Conservation (phyloP, 2,888 invertebrate genomes). For the Drosophila infuscata region DNA sequence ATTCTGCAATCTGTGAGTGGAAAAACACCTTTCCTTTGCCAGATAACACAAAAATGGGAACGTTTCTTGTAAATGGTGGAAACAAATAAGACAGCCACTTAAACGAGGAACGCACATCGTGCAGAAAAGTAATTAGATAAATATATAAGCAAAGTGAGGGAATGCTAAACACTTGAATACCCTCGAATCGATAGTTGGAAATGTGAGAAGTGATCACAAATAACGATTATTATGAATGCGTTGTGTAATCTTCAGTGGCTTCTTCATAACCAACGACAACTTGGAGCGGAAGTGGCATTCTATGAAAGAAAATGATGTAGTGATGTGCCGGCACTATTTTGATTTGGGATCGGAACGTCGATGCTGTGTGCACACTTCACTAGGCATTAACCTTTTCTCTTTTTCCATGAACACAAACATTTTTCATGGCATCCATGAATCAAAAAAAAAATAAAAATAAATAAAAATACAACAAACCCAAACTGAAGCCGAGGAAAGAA, state of each 20-base stretch:
- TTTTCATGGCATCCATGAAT: slow-evolving; percentile 68
- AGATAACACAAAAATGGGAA: slow-evolving; percentile 44
- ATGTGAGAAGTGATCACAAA: slow-evolving; percentile 20
- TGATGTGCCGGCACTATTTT: slow-evolving; percentile 32
- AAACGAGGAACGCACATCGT: slow-evolving; percentile 4
- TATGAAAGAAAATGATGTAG: slow-evolving; percentile 14
- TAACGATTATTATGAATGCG: slow-evolving; percentile 47
- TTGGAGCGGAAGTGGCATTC: slow-evolving; percentile 70
- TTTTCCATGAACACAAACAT: slow-evolving; percentile 65
- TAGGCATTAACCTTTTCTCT: slow-evolving; percentile 77
- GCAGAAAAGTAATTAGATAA: slow-evolving; percentile 56
- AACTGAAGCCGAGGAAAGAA: slow-evolving; percentile 32
- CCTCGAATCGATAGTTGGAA: slow-evolving; percentile 4
- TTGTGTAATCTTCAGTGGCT: slow-evolving; percentile 38
- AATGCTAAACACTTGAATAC: slow-evolving; percentile 8
- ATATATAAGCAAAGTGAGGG: slow-evolving; percentile 11
- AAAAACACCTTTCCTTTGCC: slow-evolving; percentile 19
- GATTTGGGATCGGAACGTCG: slow-evolving; percentile 27
- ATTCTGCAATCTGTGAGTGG: slow-evolving; percentile 21
- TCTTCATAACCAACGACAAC: slow-evolving; percentile 56
- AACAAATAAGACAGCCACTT: slow-evolving; percentile 42
- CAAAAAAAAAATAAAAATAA: slow-evolving; percentile 59
- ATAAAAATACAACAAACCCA: slow-evolving; percentile 18
- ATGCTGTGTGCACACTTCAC: slow-evolving; percentile 78
- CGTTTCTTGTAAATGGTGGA: slow-evolving; percentile 1